Evolutionary conservation across 1,140 invertebrate species (phyloP), one percentile per base, ranked within the genome.

Genomic region (Sinella curviseta): DNA sequence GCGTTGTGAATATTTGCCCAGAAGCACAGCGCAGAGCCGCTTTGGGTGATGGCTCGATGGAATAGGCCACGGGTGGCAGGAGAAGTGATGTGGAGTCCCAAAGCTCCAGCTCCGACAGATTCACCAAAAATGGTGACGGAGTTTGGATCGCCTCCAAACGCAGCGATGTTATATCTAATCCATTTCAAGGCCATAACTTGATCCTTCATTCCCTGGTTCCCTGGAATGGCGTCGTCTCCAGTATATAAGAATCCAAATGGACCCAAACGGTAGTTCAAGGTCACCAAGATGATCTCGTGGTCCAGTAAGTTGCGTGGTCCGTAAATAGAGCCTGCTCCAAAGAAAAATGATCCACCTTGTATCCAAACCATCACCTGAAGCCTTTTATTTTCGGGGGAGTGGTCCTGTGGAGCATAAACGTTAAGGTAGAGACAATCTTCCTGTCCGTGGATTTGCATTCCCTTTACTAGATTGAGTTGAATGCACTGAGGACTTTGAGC

Each of bases 261-360:
- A 14, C 86, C 86, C 1, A 87, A 83, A 33, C 86, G 82, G 74
- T 87, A 87, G 67, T 87, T 85, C 48, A 85, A 81, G 4, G 85
- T 83, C 0, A 87, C 86, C 1, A 87, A 77, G 17, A 87, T 83
- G 4, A 87, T 77, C 34, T 86, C 85, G 17, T 83, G 74, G 26
- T 87, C 86, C 30, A 87, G 78, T 0, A 86, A 79, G 73, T 84
- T 82, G 48, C 84, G 79, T 1, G 80, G 80, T 1, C 54, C 35
- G 67, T 80, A 83, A 35, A 67, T 48, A 31, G 30, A 20, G 12
- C 54, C 20, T 0, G 76, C 35, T 4, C 75, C 75, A 1, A 67
- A 35, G 3, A 67, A 73, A 17, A 74, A 74, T 14, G 74, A 33
- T 0, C 81, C 80, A 1, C 82, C 74, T 39, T 4, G 14, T 12